Evolutionary conservation across 2,113 vertebrate species (phyloP).

Genomic region (Hemibagrus wyckioides): DNA sequence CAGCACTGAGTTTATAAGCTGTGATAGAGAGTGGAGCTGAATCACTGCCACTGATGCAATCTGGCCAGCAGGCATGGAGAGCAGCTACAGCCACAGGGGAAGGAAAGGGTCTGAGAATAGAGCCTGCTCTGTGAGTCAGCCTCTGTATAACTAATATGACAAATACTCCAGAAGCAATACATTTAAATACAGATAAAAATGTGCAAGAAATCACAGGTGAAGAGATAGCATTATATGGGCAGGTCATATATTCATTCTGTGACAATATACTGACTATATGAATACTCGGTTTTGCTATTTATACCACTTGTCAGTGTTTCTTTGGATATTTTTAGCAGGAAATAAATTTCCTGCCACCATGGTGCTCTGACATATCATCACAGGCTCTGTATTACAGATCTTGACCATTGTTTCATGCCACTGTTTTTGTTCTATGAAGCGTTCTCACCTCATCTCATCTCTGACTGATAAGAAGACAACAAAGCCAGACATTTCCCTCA

Average conservation of each 20-base stretch:
- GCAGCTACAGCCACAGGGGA: slow-evolving; percentile 32
- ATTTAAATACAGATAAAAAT: slow-evolving; percentile 10
- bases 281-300: not conserved
- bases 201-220: not conserved
- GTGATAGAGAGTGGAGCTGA: slow-evolving; percentile 48
- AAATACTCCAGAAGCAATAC: not conserved
- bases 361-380: not conserved
- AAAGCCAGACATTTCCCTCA: not conserved
- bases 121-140: slow-evolving; percentile 33
- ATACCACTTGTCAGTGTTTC: not conserved
- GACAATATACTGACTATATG: not conserved
- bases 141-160: slow-evolving; percentile 30
- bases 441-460: not conserved
- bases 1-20: slow-evolving; percentile 44
- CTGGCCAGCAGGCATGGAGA: slow-evolving; percentile 40
- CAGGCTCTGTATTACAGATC: not conserved
- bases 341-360: not conserved
- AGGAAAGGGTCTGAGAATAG: slow-evolving; percentile 14
- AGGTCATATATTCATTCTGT: slow-evolving; percentile 15
- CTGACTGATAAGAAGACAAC: not conserved
- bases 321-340: not conserved
- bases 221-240: not conserved
- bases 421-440: not conserved
- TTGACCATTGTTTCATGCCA: not conserved
- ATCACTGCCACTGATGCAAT: slow-evolving; percentile 52